phyloP scores from a whole-genome alignment of 2,113 vertebrate species.

The Sciurus niger region DNA sequence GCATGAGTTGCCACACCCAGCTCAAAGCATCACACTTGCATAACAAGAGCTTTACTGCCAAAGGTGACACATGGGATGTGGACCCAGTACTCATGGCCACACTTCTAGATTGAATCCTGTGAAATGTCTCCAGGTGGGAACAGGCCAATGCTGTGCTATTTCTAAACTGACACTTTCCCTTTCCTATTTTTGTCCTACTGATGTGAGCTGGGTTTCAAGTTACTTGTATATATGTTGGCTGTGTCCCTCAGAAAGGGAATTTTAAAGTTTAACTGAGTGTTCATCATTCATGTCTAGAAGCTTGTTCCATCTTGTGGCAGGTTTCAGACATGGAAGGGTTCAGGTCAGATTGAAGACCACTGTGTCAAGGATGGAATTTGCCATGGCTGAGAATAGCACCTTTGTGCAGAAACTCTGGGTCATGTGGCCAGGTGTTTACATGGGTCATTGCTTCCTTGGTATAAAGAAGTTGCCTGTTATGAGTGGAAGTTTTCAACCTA shows the following conservation, averaged over 20 bases:
- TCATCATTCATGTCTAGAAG: background rate
- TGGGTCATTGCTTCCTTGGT: no score
- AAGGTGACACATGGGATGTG: background rate
- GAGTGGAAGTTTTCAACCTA: no score
- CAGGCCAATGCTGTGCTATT: background rate
- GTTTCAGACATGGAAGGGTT: background rate
- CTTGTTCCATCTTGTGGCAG: background rate
- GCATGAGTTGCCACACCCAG: no score
- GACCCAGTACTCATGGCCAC: background rate
- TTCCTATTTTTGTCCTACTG: background rate
- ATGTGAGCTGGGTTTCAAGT: background rate
- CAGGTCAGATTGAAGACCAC: no score
- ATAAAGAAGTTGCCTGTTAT: no score
- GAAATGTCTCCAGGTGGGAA: fast-evolving
- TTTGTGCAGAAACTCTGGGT: no score
- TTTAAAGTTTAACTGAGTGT: background rate
- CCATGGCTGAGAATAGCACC: no score
- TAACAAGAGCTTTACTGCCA: background rate
- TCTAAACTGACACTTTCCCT: background rate
- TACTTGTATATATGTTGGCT: background rate
- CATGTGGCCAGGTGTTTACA: no score
- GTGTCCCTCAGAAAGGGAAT: background rate
- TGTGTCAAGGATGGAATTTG: no score
- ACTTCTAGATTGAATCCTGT: background rate
- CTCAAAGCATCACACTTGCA: background rate